Evolutionary conservation across 2,113 vertebrate species (phyloP).

Genomic region (Spea bombifrons): DNA sequence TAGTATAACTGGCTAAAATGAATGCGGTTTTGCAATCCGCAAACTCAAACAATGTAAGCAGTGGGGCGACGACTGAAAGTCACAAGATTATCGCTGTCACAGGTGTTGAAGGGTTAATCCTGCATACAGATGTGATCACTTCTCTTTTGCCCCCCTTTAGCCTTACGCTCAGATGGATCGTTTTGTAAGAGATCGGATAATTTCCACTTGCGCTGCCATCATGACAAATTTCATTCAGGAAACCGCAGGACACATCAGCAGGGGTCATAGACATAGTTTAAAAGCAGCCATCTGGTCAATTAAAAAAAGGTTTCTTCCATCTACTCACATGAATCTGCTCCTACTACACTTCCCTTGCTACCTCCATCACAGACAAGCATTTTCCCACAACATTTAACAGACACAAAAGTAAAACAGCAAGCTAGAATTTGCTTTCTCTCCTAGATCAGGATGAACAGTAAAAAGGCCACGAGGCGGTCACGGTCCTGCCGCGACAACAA

Average conservation of each 20-base stretch:
- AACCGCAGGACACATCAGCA: conserved; percentile 13
- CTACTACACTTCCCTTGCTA: not conserved
- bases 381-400: not conserved
- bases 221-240: not conserved
- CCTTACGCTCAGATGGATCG: not conserved
- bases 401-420: not conserved
- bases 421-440: not conserved
- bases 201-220: not conserved
- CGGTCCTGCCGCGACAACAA: too few relatives aligned
- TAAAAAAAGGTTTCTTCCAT: conserved; percentile 17
- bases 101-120: too few relatives aligned
- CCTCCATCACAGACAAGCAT: not conserved
- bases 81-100: too few relatives aligned
- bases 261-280: conserved; percentile 1
- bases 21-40: too few relatives aligned
- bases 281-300: conserved; percentile 23
- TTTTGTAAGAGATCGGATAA: conserved; percentile 6
- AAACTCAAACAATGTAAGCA: too few relatives aligned
- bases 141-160: not conserved
- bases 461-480: not conserved
- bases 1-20: too few relatives aligned
- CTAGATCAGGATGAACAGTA: conserved; percentile 6
- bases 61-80: too few relatives aligned
- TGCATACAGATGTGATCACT: not conserved
- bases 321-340: conserved; percentile 14